Evolutionary conservation across 2,797 vertebrate species (phyloP), one percentile per base, ranked within the genome.

Genomic region (Acipenser ruthenus): DNA sequence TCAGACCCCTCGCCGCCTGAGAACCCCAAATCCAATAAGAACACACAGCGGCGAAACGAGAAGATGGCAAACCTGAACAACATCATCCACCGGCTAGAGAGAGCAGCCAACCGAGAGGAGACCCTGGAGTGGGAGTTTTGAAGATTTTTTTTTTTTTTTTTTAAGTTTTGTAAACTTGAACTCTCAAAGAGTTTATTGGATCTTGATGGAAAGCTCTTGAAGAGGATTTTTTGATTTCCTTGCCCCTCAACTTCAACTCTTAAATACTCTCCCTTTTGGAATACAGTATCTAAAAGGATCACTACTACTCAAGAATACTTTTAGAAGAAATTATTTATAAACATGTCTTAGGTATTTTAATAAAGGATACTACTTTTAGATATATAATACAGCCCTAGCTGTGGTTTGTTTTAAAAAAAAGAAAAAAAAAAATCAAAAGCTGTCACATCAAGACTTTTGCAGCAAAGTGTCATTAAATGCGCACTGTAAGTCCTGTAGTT

Each of bases 51-150:
- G 85, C 92, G 95, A 77, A 95, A 95, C 0, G 95, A 98, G 87
- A 99, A 99, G 89, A 96, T 98, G 94, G 96, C 96, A 75, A 99
- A 99, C 86, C 92, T 99, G 80, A 99, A 97, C 88, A 99, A 94
- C 88, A 99, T 99, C 86, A 99, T 99, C 80, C 95, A 99, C 78
- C 87, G 97, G 84, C 85, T 99, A 64, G 97, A 99, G 81, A 90
- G 91, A 73, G 97, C 97, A 0, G 97, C 96, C 81, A 98, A 97
- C 78, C 88, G 94, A 0, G 97, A 99, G 77, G 97, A 99, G 75
- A 91, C 90, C 37, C 85, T 97, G 15, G 97, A 99, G 78, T 99
- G 96, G 96, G 96, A 99, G 85, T 99, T 99, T 86, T 99, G 78
- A 91, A 80, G 75, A 65, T 11, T 48, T n/a, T 6, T 53, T 65